Conservation (phyloP, 2,113 vertebrate genomes). For the Chauna torquata region DNA sequence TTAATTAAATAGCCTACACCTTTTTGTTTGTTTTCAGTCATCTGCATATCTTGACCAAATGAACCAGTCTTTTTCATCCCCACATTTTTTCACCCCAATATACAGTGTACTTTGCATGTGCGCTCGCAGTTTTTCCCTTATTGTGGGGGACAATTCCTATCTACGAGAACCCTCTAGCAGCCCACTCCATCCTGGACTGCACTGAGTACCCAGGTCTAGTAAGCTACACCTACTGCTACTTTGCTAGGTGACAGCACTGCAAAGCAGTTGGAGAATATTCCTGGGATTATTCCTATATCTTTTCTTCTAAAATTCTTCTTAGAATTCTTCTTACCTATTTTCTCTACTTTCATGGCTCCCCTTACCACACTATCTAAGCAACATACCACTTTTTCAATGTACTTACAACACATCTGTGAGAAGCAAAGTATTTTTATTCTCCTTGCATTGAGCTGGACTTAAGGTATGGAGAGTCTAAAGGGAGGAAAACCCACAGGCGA, state of each 20-base stretch:
- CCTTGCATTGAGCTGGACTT: neutral
- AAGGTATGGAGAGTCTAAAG: neutral
- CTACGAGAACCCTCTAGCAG: neutral
- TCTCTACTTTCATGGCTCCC: neutral
- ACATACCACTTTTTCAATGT: neutral
- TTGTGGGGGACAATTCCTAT: neutral
- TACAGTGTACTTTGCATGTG: neutral
- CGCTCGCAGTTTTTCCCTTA: neutral
- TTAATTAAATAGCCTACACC: neutral
- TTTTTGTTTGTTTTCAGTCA: neutral
- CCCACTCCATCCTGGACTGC: neutral
- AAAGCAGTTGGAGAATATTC: neutral
- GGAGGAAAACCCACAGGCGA: neutral
- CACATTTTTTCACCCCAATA: neutral
- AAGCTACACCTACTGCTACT: rapidly evolving
- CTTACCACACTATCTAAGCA: neutral
- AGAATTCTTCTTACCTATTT: neutral
- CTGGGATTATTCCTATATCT: neutral
- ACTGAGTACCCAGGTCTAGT: neutral
- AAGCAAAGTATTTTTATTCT: neutral
- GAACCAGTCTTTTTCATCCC: neutral
- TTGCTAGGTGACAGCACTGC: neutral
- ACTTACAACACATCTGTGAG: neutral
- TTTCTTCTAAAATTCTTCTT: neutral
- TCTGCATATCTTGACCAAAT: neutral